phyloP scores from a whole-genome alignment of 2,888 invertebrate genomes.

The Camptogramma bilineatum region DNA sequence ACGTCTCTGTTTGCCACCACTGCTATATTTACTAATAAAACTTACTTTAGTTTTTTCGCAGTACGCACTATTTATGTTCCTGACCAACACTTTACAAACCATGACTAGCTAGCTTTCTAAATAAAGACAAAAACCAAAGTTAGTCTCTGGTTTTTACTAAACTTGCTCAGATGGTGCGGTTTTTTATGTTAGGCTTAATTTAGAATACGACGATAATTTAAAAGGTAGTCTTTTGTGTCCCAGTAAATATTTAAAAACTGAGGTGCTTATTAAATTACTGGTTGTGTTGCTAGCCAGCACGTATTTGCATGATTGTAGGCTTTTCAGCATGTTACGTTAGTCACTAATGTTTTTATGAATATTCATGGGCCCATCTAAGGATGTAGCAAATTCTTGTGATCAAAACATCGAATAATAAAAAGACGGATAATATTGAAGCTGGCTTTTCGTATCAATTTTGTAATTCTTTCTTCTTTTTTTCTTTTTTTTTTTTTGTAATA shows the following conservation, averaged over 20 bases:
- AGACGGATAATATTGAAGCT: slow-evolving; percentile 1
- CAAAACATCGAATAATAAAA: not conserved
- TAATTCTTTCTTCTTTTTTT: too few species aligned
- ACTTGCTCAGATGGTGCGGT: too few species aligned
- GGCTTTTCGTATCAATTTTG: not conserved
- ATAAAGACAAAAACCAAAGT: not conserved
- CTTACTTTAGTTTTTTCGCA: slow-evolving; percentile 51
- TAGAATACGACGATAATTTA: too few species aligned
- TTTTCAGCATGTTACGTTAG: slow-evolving; percentile 40
- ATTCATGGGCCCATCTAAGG: slow-evolving; percentile 59
- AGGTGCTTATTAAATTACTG: not conserved
- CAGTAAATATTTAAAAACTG: too few species aligned
- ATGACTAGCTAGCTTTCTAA: not conserved
- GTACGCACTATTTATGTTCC: slow-evolving; percentile 12
- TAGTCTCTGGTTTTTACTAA: too few species aligned
- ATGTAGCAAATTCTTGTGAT: slow-evolving; percentile 50
- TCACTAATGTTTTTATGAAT: slow-evolving; percentile 56
- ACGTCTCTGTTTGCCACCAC: slow-evolving; percentile 76
- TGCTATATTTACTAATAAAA: slow-evolving; percentile 74
- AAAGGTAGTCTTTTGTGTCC: too few species aligned
- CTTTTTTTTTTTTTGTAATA: not conserved
- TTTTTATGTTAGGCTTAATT: too few species aligned
- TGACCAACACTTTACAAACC: not conserved
- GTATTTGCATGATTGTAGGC: slow-evolving; percentile 17
- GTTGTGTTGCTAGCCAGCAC: not conserved